These are phyloP conservation scores for Harpagoxenus sublaevis DNA, from an alignment of 2,888 invertebrate species.

Conservation along the genomic window DNA sequence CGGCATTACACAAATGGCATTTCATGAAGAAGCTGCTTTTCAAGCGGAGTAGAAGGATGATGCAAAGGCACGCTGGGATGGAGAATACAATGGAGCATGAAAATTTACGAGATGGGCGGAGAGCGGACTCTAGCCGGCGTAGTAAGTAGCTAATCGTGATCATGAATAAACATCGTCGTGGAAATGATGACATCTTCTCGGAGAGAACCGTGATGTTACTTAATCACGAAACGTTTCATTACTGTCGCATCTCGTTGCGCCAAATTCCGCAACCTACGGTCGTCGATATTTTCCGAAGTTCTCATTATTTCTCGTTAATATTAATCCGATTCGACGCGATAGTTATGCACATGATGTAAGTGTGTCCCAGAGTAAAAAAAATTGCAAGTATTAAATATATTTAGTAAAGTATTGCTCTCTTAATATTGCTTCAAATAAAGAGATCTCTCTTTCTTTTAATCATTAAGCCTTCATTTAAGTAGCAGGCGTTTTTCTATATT, in stretches of 20 bases:
- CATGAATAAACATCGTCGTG: slow-evolving; percentile 76
- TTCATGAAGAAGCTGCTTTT: slow-evolving; percentile 7
- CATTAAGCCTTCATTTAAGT: not conserved
- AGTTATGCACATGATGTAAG: not conserved
- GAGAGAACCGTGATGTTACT: slow-evolving; percentile 63
- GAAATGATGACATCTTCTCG: slow-evolving; percentile 74
- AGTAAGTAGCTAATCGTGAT: slow-evolving; percentile 74
- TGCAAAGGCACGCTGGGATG: slow-evolving; percentile 21
- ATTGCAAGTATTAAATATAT: not conserved
- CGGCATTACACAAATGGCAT: not conserved
- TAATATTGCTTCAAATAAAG: not conserved
- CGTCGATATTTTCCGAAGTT: slow-evolving; percentile 23
- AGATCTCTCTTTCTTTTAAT: not conserved
- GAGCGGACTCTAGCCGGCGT: slow-evolving; percentile 56
- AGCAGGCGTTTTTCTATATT: not conserved
- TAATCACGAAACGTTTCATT: slow-evolving; percentile 56
- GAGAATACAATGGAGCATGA: slow-evolving; percentile 74
- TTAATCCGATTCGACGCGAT: not conserved
- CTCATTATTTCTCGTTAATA: slow-evolving; percentile 9
- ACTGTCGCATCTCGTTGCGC: slow-evolving; percentile 52
- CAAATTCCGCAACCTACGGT: slow-evolving; percentile 53
- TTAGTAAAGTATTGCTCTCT: not conserved
- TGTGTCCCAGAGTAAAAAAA: not conserved
- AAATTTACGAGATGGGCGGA: slow-evolving; percentile 72
- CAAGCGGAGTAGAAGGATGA: not conserved